Conservation (phyloP, 1,140 invertebrate genomes). For the Bombus pascuorum region DNA sequence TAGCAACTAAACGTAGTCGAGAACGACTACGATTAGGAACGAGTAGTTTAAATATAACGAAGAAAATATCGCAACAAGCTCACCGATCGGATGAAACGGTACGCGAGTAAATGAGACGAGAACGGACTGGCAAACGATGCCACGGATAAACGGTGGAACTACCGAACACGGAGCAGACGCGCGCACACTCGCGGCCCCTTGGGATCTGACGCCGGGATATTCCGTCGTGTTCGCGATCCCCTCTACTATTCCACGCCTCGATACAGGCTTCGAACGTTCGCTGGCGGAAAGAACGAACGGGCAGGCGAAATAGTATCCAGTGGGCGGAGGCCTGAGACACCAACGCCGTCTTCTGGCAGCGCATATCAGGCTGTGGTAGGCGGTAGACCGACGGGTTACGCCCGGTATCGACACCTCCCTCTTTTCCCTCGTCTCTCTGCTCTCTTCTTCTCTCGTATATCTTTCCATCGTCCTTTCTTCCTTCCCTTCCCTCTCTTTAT, state of each 20-base stretch:
- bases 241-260: constrained; percentile 47
- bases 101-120: not conserved
- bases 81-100: not conserved
- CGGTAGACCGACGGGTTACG: constrained; percentile 11
- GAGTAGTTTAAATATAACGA: no score
- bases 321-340: constrained; percentile 59
- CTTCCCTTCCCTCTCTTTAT: no score
- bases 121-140: not conserved
- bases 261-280: not conserved
- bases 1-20: not conserved
- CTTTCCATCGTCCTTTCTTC: not conserved
- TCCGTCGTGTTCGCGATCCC: constrained; percentile 45
- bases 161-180: constrained; percentile 56
- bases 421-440: not conserved
- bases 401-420: constrained; percentile 36
- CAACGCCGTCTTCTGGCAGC: constrained; percentile 27
- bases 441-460: not conserved
- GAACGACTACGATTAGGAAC: not conserved
- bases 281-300: constrained; percentile 48
- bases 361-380: constrained; percentile 15
- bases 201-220: constrained; percentile 68
- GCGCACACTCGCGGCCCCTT: constrained; percentile 73
- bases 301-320: not conserved
- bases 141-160: not conserved
- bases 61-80: not conserved